Evolutionary conservation across 2,888 invertebrate species (phyloP), one percentile per base, ranked within the genome.

Genomic region (Diogma glabrata): DNA sequence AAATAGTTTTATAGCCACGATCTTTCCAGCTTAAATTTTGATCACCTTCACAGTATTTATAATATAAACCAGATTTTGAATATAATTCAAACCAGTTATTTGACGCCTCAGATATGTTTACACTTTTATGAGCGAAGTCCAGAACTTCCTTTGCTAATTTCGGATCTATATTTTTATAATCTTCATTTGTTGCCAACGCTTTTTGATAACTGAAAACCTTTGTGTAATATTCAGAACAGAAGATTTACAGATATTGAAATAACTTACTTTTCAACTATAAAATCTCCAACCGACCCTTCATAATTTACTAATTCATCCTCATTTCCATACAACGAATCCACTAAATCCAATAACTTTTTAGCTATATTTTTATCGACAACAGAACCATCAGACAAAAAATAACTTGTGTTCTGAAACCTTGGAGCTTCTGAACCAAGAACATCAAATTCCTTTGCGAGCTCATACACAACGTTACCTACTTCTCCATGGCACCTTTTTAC

Each of bases 1-100:
- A 67, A 53, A 89, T 69, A 2, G 73, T 81, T 55, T 71, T 74
- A 61, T 77, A 89, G 2, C 87, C 87, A 54, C 73, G 76, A 49
- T 78, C 76, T 57, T 82, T 84, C 89, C 87, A 91, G 60, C 83
- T 78, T 4, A 84, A 69, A 58, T 81, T 64, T n/a, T 71, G 67
- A 60, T 87, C 79, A 1, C 90, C 90, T 9, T 81, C 79, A 61
- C 85, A 85, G 0, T 71, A 67, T 75, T 79, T 73, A 61, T 80
- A 82, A 55, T 82, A 77, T 2, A 73, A 64, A 33, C 81, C 69
- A 0, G 81, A 81, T 53, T 69, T 70, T 1, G 82, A 73, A 0
- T 87, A 87, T 46, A 85, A 76, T 38, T 81, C 73, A 69, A 76
- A 71, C 78, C 87, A 71, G 64, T 77, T 64, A 71, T 77, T 75